Conservation (phyloP, 2,113 vertebrate species). For the Saimiri boliviensis region DNA sequence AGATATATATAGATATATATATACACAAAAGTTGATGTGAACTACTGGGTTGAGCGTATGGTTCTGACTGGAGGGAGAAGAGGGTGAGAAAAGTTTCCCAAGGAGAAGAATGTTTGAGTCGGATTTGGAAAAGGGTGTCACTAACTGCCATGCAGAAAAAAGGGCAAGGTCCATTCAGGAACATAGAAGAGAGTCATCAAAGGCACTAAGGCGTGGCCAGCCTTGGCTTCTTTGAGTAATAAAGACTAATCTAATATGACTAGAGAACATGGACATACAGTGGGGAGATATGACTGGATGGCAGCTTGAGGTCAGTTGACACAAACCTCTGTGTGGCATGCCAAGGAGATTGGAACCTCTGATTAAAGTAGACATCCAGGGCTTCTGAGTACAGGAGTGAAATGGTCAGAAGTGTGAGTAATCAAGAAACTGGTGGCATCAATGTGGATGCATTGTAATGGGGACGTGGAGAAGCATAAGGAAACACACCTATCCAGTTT, state of each 20-base stretch:
- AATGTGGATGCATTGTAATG: background rate
- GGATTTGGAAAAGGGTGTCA: background rate
- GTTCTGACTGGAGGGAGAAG: background rate
- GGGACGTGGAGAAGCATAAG: no score
- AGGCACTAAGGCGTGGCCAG: background rate
- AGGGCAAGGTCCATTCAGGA: background rate
- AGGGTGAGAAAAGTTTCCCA: background rate
- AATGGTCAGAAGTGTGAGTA: background rate
- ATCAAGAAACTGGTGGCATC: background rate
- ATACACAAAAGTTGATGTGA: background rate
- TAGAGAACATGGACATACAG: background rate
- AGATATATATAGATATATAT: no score
- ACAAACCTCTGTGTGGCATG: background rate
- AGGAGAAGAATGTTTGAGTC: background rate
- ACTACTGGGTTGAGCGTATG: background rate
- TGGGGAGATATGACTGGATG: background rate
- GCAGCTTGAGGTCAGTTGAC: background rate
- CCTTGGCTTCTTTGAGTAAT: background rate
- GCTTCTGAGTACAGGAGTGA: background rate
- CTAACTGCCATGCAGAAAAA: background rate
- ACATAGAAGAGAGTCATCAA: no score
- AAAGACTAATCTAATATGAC: background rate
- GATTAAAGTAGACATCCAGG: background rate
- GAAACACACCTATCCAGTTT: background rate
- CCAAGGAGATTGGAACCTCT: background rate